Percentiles rank a stretch among this genome's conserved stretches.
Conservation (phyloP, 2,113 vertebrate genomes). For the Lathamus discolor region DNA sequence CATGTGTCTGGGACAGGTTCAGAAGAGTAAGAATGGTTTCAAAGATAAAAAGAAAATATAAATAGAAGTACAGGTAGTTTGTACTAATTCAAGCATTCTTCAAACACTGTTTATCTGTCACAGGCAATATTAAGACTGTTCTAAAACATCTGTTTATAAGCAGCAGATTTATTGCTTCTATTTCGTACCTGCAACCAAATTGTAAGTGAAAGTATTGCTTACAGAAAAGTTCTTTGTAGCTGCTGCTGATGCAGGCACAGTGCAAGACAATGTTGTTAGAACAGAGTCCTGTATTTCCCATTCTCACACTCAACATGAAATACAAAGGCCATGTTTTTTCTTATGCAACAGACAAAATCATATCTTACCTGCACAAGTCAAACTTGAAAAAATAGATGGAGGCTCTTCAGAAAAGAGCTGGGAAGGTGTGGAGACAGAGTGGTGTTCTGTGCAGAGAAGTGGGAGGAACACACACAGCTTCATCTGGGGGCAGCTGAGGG, state of each 20-base stretch:
- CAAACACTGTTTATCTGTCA: background rate
- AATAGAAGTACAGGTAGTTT: background rate
- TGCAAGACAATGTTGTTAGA: background rate
- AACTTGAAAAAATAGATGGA: background rate
- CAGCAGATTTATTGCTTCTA: background rate
- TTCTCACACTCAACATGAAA: background rate
- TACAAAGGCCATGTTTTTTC: background rate
- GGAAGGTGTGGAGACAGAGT: background rate
- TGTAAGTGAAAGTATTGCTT: background rate
- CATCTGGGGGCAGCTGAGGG: background rate
- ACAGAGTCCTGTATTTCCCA: background rate
- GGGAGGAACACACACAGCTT: background rate
- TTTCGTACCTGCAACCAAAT: background rate
- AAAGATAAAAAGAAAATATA: background rate
- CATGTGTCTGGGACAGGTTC: background rate
- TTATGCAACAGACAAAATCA: background rate
- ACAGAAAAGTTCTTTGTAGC: background rate
- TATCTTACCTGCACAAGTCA: background rate
- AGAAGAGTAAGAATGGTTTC: background rate
- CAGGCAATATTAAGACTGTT: background rate
- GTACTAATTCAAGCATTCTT: background rate
- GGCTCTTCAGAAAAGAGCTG: background rate
- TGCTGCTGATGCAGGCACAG: background rate
- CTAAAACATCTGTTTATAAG: background rate
- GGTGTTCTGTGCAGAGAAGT: background rate